Percentiles rank a stretch among this genome's conserved stretches.
Conservation (phyloP, 2,888 invertebrate genomes). For the Pseudolycoriella hygida region DNA sequence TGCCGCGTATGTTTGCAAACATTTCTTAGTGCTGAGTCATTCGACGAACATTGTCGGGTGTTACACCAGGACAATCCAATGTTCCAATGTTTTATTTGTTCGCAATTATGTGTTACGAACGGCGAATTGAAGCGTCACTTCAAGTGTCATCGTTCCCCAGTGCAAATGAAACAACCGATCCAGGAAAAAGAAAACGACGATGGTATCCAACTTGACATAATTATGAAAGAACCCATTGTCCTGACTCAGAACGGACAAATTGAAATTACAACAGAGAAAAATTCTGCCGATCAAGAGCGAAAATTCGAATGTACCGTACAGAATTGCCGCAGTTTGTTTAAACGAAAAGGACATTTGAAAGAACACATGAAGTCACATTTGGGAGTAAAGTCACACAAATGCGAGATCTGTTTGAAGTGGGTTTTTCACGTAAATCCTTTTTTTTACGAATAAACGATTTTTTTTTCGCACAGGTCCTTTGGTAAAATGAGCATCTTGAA, state of each 20-base stretch:
- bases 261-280: neutral
- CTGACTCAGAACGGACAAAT: neutral
- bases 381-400: neutral
- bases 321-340: neutral
- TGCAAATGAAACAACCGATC: no score
- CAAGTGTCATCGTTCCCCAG: neutral
- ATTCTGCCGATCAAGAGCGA: neutral
- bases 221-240: neutral
- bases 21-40: no score
- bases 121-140: neutral
- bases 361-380: neutral
- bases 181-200: neutral
- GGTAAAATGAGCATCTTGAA: neutral
- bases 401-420: neutral
- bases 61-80: neutral
- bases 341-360: neutral
- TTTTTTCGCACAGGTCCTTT: neutral
- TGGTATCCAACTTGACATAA: neutral
- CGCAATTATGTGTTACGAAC: neutral
- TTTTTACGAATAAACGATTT: neutral
- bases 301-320: neutral
- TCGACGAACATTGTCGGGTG: no score
- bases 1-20: no score
- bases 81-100: neutral
- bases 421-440: neutral